Percentiles rank a stretch among this genome's conserved stretches.
Evolutionary conservation across 2,888 invertebrate species (phyloP).

Genomic region (Lasioglossum lativentre): DNA sequence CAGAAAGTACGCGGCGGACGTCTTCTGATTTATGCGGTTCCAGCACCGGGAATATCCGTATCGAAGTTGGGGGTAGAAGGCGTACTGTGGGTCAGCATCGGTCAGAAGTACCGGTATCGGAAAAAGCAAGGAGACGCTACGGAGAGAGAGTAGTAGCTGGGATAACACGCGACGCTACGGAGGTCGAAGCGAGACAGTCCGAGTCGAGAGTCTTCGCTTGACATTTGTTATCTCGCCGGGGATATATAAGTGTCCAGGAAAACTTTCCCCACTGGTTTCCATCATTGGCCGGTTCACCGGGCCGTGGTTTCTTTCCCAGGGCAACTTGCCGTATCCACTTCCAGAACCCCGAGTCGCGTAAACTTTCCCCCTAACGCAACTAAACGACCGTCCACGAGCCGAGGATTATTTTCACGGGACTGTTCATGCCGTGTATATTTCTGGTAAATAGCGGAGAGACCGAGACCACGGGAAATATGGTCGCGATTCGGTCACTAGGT

Average conservation of each 20-base stretch:
- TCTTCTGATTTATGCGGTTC: slow-evolving; percentile 21
- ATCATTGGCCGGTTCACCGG: slow-evolving; percentile 55
- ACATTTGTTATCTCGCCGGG: slow-evolving; percentile 71
- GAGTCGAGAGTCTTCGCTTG: slow-evolving; percentile 45
- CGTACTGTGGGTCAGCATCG: slow-evolving; percentile 22
- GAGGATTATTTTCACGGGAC: neutral
- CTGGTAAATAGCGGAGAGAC: neutral
- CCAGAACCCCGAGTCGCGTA: slow-evolving; percentile 41
- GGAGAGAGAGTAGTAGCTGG: slow-evolving; percentile 43
- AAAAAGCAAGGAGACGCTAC: neutral
- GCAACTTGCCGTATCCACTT: slow-evolving; percentile 59
- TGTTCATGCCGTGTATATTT: neutral
- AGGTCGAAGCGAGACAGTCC: slow-evolving; percentile 5
- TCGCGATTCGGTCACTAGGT: neutral
- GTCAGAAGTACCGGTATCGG: slow-evolving; percentile 19
- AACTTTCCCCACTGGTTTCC: slow-evolving; percentile 66
- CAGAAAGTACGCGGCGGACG: slow-evolving; percentile 3
- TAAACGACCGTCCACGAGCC: slow-evolving; percentile 49
- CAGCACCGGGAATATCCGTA: slow-evolving; percentile 23
- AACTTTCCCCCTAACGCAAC: slow-evolving; percentile 69
- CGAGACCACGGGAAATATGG: neutral
- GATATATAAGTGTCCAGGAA: slow-evolving; percentile 66
- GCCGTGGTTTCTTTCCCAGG: slow-evolving; percentile 49
- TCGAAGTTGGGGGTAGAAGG: slow-evolving; percentile 28
- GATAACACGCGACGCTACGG: slow-evolving; percentile 46